These are phyloP conservation scores for Fundulus diaphanus DNA, from an alignment of 2,797 vertebrate species.

Conservation along the genomic window DNA sequence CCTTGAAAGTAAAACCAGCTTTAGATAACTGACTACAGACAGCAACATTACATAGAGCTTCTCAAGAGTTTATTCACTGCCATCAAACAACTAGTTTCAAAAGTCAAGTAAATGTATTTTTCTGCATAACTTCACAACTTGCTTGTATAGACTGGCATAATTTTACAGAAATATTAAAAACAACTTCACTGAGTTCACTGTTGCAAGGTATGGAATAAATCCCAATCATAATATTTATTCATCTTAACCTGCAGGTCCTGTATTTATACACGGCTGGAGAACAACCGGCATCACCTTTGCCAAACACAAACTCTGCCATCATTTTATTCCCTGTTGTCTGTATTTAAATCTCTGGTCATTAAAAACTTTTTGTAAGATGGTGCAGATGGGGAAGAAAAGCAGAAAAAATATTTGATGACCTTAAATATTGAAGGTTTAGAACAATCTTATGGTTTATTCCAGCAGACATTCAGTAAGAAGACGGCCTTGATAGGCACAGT, in stretches of 20 bases:
- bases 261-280: conserved; percentile 6
- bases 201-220: neutral
- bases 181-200: neutral
- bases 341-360: conserved; percentile 23
- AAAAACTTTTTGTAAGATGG: neutral
- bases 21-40: neutral
- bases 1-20: neutral
- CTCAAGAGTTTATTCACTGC: neutral
- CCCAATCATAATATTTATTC: neutral
- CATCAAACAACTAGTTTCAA: neutral
- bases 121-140: neutral
- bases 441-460: neutral
- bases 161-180: neutral
- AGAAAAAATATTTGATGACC: neutral
- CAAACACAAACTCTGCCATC: conserved; percentile 14
- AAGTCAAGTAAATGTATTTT: neutral
- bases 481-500: neutral
- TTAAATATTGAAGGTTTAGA: neutral
- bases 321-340: conserved; percentile 47
- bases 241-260: conserved; percentile 22
- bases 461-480: neutral
- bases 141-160: neutral
- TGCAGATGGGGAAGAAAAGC: neutral
- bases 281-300: neutral
- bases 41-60: neutral